Percentiles rank a stretch among this genome's conserved stretches.
Evolutionary conservation across 2,888 invertebrate genomes (phyloP).

Genomic region (Drosophila kanekoi): DNA sequence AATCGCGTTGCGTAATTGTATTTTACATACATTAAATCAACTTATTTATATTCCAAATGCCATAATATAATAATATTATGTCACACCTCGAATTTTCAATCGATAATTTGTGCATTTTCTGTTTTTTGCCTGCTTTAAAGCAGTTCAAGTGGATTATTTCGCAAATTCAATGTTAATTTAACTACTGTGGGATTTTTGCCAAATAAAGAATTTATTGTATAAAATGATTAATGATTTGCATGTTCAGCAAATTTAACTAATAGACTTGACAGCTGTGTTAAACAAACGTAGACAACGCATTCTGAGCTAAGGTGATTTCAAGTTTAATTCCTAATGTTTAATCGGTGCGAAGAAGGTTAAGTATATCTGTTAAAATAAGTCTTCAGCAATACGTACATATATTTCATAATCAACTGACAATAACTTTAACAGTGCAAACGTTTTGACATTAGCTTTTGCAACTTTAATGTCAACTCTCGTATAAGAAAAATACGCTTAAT

Average conservation of each 20-base stretch:
- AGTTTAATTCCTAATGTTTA: background rate
- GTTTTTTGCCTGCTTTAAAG: constrained; percentile 8
- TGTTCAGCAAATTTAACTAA: constrained; percentile 17
- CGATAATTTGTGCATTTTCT: constrained; percentile 24
- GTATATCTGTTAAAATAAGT: constrained; percentile 7
- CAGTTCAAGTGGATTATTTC: constrained; percentile 11
- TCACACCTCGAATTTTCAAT: constrained; percentile 36
- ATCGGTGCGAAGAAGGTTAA: constrained; percentile 2
- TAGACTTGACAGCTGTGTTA: constrained; percentile 38
- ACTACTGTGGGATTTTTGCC: constrained; percentile 26
- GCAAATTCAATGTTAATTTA: constrained; percentile 28
- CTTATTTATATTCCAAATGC: constrained; percentile 26
- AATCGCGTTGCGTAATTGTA: constrained; percentile 13
- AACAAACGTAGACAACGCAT: constrained; percentile 9
- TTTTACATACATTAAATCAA: constrained; percentile 5
- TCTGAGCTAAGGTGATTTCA: constrained; percentile 18
- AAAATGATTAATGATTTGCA: constrained; percentile 39
- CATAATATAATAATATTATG: constrained; percentile 23
- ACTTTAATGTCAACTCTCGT: constrained; percentile 21
- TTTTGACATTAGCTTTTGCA: background rate
- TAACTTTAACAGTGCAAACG: too few species aligned
- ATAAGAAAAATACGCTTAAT: constrained; percentile 7
- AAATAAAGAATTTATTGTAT: constrained; percentile 33
- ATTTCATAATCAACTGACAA: too few species aligned
- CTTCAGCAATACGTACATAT: background rate